Conservation (phyloP, 2,113 vertebrate genomes). For the Leptobrachium ailaonicum region DNA sequence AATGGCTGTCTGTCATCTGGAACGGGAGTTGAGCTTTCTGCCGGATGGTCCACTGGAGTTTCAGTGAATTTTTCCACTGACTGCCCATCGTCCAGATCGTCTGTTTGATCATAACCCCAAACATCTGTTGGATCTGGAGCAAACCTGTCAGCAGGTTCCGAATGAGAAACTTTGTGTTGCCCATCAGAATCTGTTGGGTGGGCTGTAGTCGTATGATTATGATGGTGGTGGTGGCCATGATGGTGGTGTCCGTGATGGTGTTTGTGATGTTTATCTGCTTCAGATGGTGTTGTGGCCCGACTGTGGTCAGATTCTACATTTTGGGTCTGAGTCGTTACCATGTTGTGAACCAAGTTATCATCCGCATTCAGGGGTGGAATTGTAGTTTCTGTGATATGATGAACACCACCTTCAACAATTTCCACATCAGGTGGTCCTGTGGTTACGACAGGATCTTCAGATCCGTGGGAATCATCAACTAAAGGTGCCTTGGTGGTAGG, state of each 20-base stretch:
- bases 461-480: neutral
- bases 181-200: neutral
- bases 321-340: neutral
- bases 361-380: neutral
- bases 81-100: too few species aligned
- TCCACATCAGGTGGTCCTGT: neutral
- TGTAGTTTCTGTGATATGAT: neutral
- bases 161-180: too few species aligned
- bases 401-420: neutral
- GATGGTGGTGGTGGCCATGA: constrained; percentile 1
- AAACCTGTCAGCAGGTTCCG: neutral
- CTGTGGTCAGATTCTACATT: neutral
- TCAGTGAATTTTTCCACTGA: neutral
- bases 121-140: neutral
- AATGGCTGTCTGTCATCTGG: neutral
- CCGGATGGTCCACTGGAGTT: neutral
- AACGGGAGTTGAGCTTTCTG: neutral
- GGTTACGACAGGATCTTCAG: neutral
- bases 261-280: constrained; percentile 8
- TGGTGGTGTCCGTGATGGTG: constrained; percentile 4
- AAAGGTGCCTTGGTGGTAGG: neutral
- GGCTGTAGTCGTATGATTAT: neutral
- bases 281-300: neutral
- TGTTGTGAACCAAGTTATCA: neutral
- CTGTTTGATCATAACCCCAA: neutral